Base-by-base conservation (phyloP, 2,113 vertebrate genomes). In the Astur gentilis region DNA sequence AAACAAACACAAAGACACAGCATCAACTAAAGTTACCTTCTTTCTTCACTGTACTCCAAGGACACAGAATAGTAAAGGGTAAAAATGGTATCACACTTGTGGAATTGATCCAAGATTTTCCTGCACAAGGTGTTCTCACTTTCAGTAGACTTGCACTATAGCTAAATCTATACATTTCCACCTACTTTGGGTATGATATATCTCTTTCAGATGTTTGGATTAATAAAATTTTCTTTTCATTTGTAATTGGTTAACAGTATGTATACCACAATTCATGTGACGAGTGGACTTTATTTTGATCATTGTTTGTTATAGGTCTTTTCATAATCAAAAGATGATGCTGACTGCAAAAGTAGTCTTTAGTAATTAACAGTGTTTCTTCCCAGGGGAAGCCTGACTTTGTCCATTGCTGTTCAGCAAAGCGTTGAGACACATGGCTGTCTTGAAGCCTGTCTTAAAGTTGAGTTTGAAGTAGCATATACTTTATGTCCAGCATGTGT, bases 1-100 rank as follows among this genome's bases (percentile, higher is more conserved):
- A 93, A 97, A 91, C 67, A 94, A 92, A 91, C 45, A 90, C 69
- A 87, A 58, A 92, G 75, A 81, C 42, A 93, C 34, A 80, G 17
- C 90, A 57, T 91, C 85, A 84, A 31, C 90, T 92, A 11, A 57
- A 95, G 85, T 89, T 92, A 57, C 49, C 22, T 14, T 60, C 94
- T 89, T 93, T 92, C 89, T 77, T 86, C 71, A 73, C 40, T 73
- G 55, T 82, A 76, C 58, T 95, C 79, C 44, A 73, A 87, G 47
- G 85, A 82, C 50, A 12, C 0, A 2, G 65, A 91, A 17, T 9
- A 79, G 49, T n/a, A n/a, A 79, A 70, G 78, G 10, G 5, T 44
- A 83, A 66, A 87, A 80, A 19, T 13, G 11, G 6, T 54, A 83
- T 36, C 36, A 45, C 3, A 8, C 25, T 69, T 65, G 38, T 70